Evolutionary conservation across 2,113 vertebrate species (phyloP).

Genomic region (Aplodontia rufa): DNA sequence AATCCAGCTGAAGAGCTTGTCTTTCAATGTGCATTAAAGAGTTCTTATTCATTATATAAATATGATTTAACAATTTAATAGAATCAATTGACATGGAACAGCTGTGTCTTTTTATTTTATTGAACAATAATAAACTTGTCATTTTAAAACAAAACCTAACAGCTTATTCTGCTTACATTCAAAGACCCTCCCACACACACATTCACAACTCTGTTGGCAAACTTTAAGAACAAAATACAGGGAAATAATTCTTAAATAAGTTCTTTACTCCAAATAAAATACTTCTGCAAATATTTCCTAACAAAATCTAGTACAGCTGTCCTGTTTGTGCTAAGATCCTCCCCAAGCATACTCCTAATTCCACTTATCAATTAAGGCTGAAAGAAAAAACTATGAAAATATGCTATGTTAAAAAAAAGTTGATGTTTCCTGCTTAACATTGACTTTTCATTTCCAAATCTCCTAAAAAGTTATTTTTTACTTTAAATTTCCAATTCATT

Average conservation of each 20-base stretch:
- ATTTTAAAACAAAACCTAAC: constrained; percentile 71
- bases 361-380: neutral
- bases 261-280: constrained; percentile 69
- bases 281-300: constrained; percentile 62
- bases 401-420: neutral
- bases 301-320: neutral
- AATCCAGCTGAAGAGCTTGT: neutral
- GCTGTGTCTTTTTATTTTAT: constrained; percentile 75
- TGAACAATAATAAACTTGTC: constrained; percentile 80
- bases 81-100: neutral
- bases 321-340: neutral
- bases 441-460: neutral
- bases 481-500: constrained; percentile 27
- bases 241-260: constrained; percentile 81
- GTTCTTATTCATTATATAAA: neutral
- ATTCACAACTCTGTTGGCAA: constrained; percentile 72
- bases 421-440: neutral
- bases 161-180: constrained; percentile 80
- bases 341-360: neutral
- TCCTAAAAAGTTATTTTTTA: neutral
- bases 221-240: constrained; percentile 70
- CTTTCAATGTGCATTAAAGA: neutral
- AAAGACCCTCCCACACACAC: constrained; percentile 54
- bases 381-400: constrained; percentile 29
- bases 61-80: neutral